Evolutionary conservation across 2,113 vertebrate species (phyloP), one percentile per base, ranked within the genome.

Genomic region (Hepsetus odoe): DNA sequence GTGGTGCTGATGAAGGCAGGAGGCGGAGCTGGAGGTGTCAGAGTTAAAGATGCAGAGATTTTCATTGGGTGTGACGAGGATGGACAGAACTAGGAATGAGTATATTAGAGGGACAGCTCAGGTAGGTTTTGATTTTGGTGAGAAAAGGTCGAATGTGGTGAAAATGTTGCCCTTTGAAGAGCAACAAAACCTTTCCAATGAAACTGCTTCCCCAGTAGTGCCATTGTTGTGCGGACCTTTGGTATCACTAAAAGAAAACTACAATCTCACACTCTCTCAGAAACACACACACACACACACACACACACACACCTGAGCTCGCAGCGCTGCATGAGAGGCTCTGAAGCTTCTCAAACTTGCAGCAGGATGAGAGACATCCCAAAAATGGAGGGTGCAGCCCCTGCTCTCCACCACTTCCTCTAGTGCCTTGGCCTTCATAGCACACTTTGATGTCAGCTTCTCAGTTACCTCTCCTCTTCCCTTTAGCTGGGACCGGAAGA

Each of bases 311-410:
- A 67, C 74, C 18, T 69, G 18, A 70, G 40, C 76, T 46, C 8
- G 4, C 18, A 2, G 68, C 5, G 13, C 46, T n/a, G 11, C 49
- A 3, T 26, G 66, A 62, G 76, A 30, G n/a, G n/a, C 20, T 55
- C n/a, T 55, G n/a, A 55, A 68, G 65, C 72, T 80, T 65, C 66
- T 74, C n/a, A 80, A 80, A 80, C 35, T 80, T 74, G 44, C 78
- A 80, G 46, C 33, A 49, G 53, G 51, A 61, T 72, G 33, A 74
- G 78, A 80, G 46, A 24, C 4, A 14, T 46, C 70, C 65, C 58
- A 42, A 58, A 77, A 49, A 55, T 1, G 26, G 75, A 77, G 33
- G 67, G 59, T 30, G 56, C 56, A 12, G 26, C 9, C 44, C 44
- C 28, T 11, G 22, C 71, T 24, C 26, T 46, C 46, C 12, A 40